Percentiles rank a stretch among this genome's conserved stretches.
Evolutionary conservation across 2,888 invertebrate genomes (phyloP).

Genomic region (Nebria brevicollis): DNA sequence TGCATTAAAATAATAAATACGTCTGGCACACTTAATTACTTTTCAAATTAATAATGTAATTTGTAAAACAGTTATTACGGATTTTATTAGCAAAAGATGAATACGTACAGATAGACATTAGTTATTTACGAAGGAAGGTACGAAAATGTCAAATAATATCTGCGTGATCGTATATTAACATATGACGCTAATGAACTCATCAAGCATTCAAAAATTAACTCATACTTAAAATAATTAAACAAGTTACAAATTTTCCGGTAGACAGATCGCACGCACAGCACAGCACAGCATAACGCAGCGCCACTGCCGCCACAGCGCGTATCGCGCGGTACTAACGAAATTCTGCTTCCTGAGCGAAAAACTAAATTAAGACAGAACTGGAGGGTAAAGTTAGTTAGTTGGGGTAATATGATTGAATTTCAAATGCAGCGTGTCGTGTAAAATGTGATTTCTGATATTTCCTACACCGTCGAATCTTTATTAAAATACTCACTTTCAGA

Average conservation of each 20-base stretch:
- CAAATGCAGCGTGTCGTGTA: conserved; percentile 43
- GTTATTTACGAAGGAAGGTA: no score
- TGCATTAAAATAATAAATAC: no score
- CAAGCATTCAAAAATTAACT: conserved; percentile 28
- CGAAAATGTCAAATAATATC: not conserved
- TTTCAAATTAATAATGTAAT: no score
- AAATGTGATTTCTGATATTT: conserved; percentile 41
- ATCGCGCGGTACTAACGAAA: not conserved
- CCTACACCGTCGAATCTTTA: not conserved
- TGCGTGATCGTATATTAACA: not conserved
- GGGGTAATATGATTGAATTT: conserved; percentile 43
- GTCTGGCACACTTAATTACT: no score
- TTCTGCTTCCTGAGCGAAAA: not conserved
- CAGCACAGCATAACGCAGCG: not conserved
- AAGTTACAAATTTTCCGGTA: conserved; percentile 32
- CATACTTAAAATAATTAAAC: conserved; percentile 42
- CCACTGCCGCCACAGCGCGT: conserved; percentile 6
- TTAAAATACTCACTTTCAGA: not conserved
- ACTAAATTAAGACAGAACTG: conserved; percentile 7
- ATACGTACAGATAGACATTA: no score
- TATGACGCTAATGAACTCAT: conserved; percentile 28
- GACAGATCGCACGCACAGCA: conserved; percentile 13
- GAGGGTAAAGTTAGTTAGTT: conserved; percentile 27
- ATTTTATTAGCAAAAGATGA: no score
- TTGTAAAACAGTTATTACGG: no score